Evolutionary conservation across 2,113 vertebrate species (phyloP).

Genomic region (Gavia stellata): DNA sequence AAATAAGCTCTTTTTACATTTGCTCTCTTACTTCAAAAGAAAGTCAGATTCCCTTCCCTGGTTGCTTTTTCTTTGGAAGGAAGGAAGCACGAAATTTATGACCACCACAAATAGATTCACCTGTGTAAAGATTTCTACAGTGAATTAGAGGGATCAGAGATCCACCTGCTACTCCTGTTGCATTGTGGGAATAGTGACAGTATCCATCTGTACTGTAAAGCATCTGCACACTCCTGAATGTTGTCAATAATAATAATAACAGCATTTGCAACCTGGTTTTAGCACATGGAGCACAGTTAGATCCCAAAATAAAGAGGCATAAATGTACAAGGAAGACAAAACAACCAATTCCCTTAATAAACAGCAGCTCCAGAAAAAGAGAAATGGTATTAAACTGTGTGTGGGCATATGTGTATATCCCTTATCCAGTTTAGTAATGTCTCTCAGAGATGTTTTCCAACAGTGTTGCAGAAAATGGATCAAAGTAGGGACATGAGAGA

Average conservation of each 20-base stretch:
- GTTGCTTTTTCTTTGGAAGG: background rate
- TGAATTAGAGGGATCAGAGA: background rate
- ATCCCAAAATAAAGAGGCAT: background rate
- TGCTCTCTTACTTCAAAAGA: background rate
- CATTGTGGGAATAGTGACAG: background rate
- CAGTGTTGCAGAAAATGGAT: background rate
- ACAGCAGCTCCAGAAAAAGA: background rate
- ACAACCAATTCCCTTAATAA: background rate
- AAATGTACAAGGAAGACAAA: background rate
- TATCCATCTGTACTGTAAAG: background rate
- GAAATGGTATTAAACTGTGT: background rate
- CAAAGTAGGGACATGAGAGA: background rate
- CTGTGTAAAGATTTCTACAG: background rate
- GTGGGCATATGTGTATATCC: background rate
- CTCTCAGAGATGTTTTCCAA: background rate
- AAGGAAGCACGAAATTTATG: background rate
- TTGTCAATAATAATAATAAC: background rate
- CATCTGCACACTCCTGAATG: background rate
- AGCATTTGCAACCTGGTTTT: background rate
- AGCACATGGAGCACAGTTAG: background rate
- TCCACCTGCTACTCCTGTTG: background rate
- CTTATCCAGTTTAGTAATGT: background rate
- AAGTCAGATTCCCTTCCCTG: background rate
- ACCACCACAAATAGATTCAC: background rate
- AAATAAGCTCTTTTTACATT: background rate